Evolutionary conservation across 2,888 invertebrate species (phyloP), one percentile per base, ranked within the genome.

Genomic region (Parnassius apollo): DNA sequence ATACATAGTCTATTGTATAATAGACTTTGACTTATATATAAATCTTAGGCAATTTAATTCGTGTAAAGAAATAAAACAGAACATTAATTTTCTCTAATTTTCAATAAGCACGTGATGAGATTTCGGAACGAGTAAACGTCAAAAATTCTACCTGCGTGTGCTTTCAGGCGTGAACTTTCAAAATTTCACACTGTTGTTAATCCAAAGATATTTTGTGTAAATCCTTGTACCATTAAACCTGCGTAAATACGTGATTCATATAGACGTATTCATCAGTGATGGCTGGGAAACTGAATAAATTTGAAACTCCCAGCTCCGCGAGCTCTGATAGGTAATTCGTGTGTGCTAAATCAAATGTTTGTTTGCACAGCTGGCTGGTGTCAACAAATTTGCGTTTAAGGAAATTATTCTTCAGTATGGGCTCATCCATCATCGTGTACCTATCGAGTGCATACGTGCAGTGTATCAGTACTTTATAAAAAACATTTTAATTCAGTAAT

Each of bases 271-370:
- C 62, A 62, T 74, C 76, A 80, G 81, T 80, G 73, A 91, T 91
- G 91, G 87, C 91, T 83, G 91, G 90, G 70, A 91, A 88, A 81
- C 81, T 92, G 82, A 93, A 93, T 77, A 94, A 94, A 82, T 94
- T 95, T 78, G 97, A 97, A 89, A 96, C 96, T 71, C 96, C 96
- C 74, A 97, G 97, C 83, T 97, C 97, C 66, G 97, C 97, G 69
- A 97, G 97, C 88, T 97, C 97, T 68, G 97, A 97, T 92, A 97
- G 97, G 97, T 97, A 95, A 90, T 83, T 73, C 78, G 76, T 75
- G 82, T 82, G 81, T 80, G 78, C 72, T 84, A 74, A 75, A 71
- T 68, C 71, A 71, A 76, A 76, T 88, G 87, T 89, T 88, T 91
- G 83, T 88, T 85, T 86, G 78, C 80, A 84, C 91, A 91, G 90